A percentile compares a stretch with the other conserved stretches of the same genome.
Evolutionary conservation across 2,888 invertebrate species (phyloP).

Genomic region (Kryphioiulus occultus): DNA sequence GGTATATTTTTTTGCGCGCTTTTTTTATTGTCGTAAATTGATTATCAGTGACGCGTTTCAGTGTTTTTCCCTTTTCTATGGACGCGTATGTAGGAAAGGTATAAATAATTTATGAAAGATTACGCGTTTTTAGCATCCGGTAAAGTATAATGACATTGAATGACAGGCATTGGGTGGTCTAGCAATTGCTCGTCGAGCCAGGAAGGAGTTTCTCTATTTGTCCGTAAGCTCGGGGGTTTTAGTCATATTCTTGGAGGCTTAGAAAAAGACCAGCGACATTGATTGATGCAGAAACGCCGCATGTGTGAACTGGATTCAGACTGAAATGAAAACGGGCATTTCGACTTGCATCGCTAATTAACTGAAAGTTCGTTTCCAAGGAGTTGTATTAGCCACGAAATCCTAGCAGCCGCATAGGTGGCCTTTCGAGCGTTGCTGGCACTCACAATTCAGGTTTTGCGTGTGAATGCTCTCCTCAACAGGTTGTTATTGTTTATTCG

Average conservation of each 20-base stretch:
- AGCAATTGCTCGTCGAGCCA: conserved; percentile 16
- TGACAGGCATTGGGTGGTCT: background rate
- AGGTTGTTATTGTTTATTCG: background rate
- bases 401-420: background rate
- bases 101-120: conserved; percentile 35
- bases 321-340: background rate
- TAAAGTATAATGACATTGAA: background rate
- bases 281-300: conserved; percentile 4
- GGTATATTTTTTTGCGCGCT: background rate
- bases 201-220: background rate
- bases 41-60: background rate
- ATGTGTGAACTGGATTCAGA: background rate
- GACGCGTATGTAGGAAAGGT: background rate
- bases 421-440: background rate
- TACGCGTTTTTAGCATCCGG: background rate
- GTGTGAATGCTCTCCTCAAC: conserved; percentile 16
- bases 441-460: background rate
- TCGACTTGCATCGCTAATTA: background rate
- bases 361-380: background rate
- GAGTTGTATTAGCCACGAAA: background rate
- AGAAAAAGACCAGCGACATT: background rate
- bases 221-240: background rate
- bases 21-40: background rate
- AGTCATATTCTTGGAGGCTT: background rate
- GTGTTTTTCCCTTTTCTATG: background rate